Base-by-base conservation (phyloP, 1,140 invertebrate species). In the Pteromalus puparum region DNA sequence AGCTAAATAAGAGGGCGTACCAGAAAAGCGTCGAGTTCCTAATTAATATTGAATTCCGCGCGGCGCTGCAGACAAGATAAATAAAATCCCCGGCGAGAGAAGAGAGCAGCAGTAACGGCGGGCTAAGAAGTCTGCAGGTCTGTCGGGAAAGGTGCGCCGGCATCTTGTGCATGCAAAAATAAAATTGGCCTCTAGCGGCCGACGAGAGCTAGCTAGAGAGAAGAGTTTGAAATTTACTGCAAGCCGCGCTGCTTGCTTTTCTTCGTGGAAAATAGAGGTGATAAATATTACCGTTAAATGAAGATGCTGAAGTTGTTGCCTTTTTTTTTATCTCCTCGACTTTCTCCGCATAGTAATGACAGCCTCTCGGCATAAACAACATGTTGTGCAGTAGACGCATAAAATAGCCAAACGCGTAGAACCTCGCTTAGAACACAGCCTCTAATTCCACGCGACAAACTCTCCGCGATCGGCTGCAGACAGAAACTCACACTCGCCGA, bases 31-130 rank as follows among this genome's bases (percentile, higher is more conserved):
- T 68, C 77, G 61, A 68, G 61, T 68, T 68, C 79, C 79, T 81
- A 70, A 81, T 81, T 81, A 81, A 81, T 81, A 81, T 81, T 81
- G 79, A 53, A 81, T 70, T 67, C 38, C 34, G 28, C 34, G 79
- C 65, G 53, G 53, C 18, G 65, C 78, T 53, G 68, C 79, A 81
- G 79, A 81, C 79, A 72, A 81, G 68, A 72, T 81, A 81, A 81
- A 81, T 81, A 81, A 81, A 81, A 81, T 81, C 26, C 48, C 30
- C 38, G n/a, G 5, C 61, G 65, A 72, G 30, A 72, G 26, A 72
- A 15, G 30, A 34, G 13, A 67, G 9, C 53, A 61, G 53, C 53
- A n/a, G 53, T 10, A 48, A 9, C 42, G 10, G 46, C 15, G 13
- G 46, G 46, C 46, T 48, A 61, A 21, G 18, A 61, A 61, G 6